Percentiles rank a stretch among this genome's conserved stretches.
These are phyloP conservation scores for Muscicapa comitata DNA, from an alignment of 2,797 vertebrate genomes.

Conservation along the genomic window DNA sequence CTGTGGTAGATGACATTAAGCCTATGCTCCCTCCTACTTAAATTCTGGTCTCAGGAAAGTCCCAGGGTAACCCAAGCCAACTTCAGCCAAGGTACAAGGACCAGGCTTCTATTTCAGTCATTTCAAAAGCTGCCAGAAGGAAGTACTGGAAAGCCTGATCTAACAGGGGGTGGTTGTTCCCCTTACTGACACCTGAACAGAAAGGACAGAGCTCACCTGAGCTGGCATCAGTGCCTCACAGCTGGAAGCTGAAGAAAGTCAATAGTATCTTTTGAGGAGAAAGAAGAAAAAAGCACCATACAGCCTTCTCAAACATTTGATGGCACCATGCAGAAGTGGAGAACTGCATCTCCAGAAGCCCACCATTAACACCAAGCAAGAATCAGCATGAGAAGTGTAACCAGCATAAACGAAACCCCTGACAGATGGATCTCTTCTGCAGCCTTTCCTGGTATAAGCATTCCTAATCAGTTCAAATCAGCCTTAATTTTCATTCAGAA, in stretches of 20 bases:
- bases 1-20: background rate
- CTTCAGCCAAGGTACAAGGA: background rate
- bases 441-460: background rate
- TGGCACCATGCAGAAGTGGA: background rate
- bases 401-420: background rate
- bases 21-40: background rate
- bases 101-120: background rate
- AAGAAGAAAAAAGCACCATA: slow-evolving; percentile 17
- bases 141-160: background rate
- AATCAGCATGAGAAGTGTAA: background rate
- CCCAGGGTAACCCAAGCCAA: background rate
- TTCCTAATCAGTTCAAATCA: background rate
- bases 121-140: background rate
- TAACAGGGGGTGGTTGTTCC: background rate
- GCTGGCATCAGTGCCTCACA: background rate
- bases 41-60: background rate
- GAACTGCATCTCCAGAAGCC: background rate
- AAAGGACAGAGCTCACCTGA: slow-evolving; percentile 1
- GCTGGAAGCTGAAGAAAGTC: background rate
- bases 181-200: background rate
- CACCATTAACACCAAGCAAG: background rate
- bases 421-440: background rate
- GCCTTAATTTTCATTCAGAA: background rate
- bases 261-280: background rate
- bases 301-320: background rate